phyloP scores from a whole-genome alignment of 2,113 vertebrate genomes.

The Triplophysa rosa region DNA sequence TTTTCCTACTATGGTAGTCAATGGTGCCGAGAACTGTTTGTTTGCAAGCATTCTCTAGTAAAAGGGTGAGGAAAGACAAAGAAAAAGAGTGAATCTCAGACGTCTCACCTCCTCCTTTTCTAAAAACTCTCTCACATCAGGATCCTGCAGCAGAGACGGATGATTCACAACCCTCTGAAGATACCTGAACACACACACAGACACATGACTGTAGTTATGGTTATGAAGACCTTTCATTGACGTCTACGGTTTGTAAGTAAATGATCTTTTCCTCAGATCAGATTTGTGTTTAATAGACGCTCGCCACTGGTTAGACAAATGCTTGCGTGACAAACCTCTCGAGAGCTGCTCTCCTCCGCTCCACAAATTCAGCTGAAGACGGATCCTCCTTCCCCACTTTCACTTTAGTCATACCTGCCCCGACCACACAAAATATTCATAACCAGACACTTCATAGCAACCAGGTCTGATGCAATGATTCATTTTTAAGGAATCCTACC shows the following conservation, averaged over 20 bases:
- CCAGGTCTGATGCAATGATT: too few relatives aligned
- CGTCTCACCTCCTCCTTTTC: slow-evolving; percentile 90
- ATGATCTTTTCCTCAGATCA: too few relatives aligned
- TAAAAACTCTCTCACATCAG: slow-evolving; percentile 93
- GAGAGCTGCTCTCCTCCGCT: slow-evolving; percentile 90
- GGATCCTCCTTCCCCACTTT: slow-evolving; percentile 98
- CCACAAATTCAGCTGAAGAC: slow-evolving; percentile 93
- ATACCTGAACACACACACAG: slow-evolving; percentile 74
- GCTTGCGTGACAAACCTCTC: slow-evolving; percentile 79
- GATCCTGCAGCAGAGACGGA: slow-evolving; percentile 92
- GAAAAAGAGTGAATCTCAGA: neutral
- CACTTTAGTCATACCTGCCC: slow-evolving; percentile 97
- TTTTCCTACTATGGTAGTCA: too few relatives aligned
- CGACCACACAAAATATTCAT: slow-evolving; percentile 1
- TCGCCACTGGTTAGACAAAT: too few relatives aligned
- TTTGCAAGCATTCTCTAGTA: too few relatives aligned
- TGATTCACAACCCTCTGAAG: slow-evolving; percentile 90
- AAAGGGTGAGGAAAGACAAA: too few relatives aligned
- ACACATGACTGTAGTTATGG: neutral
- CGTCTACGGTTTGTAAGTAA: too few relatives aligned
- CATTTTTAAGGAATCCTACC: slow-evolving; percentile 69
- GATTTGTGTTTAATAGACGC: too few relatives aligned
- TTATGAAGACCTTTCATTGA: too few relatives aligned
- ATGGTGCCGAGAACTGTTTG: too few relatives aligned
- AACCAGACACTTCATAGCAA: neutral